A percentile compares a stretch with the other conserved stretches of the same genome.
Evolutionary conservation across 2,797 vertebrate species (phyloP).

Genomic region (Oryzias sinensis): DNA sequence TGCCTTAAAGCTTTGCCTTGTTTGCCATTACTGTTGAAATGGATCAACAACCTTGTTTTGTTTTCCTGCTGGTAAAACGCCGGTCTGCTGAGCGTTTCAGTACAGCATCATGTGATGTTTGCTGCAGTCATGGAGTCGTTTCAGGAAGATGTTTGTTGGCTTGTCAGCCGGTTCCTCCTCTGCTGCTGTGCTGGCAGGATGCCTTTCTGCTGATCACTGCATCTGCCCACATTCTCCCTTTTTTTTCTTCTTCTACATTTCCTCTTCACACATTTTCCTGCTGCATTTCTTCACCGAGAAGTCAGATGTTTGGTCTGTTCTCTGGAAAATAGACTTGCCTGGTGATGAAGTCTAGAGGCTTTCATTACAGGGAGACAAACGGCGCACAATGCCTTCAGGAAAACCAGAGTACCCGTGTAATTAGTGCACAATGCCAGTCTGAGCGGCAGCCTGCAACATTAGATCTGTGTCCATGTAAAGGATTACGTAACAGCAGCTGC

Average conservation of each 20-base stretch:
- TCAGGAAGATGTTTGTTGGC: constrained; percentile 22
- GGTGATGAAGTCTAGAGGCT: constrained; percentile 7
- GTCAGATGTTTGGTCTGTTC: neutral
- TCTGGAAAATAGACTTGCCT: neutral
- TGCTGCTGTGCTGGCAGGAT: constrained; percentile 44
- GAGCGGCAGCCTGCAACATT: constrained; percentile 32
- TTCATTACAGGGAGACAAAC: constrained; percentile 13
- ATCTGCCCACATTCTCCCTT: constrained; percentile 25
- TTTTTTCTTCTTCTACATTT: neutral
- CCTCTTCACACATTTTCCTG: constrained; percentile 4
- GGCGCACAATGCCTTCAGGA: constrained; percentile 48
- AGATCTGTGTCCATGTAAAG: constrained; percentile 48
- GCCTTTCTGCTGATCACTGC: constrained; percentile 33
- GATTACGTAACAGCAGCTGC: constrained; percentile 65
- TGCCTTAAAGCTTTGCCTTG: too few relatives aligned
- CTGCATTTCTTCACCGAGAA: neutral
- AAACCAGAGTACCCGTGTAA: constrained; percentile 43
- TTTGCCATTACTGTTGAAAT: too few relatives aligned
- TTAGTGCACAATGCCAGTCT: constrained; percentile 45
- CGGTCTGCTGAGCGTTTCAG: neutral
- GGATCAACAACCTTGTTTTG: too few relatives aligned
- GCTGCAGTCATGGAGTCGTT: constrained; percentile 21
- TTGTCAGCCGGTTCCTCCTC: constrained; percentile 24
- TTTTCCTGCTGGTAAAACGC: neutral
- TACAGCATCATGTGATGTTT: constrained; percentile 16